Percentiles rank a stretch among this genome's conserved stretches.
Conservation (phyloP, 2,113 vertebrate species). For the Trochalopteron elliotii region DNA sequence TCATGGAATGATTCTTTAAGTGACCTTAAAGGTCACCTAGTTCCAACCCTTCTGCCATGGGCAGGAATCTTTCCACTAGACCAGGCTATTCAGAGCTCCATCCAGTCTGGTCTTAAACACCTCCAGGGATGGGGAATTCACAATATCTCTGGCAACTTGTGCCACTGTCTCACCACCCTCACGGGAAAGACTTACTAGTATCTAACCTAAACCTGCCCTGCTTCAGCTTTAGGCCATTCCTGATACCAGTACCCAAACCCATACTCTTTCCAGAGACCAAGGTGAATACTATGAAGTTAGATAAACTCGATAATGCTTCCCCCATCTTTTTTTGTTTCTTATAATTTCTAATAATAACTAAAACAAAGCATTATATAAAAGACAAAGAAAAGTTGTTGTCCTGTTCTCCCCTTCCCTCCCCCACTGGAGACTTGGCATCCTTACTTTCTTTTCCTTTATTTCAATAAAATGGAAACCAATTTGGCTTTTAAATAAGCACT, state of each 20-base stretch:
- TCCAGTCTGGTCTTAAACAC: not conserved
- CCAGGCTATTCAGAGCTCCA: not conserved
- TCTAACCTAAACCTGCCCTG: not conserved
- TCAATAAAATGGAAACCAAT: not conserved
- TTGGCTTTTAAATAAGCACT: not conserved
- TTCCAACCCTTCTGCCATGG: not conserved
- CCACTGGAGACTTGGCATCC: not conserved
- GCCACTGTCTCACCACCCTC: not conserved
- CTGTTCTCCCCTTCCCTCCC: not conserved
- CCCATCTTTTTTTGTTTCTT: accelerated
- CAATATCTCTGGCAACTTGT: not conserved
- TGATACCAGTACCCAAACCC: not conserved
- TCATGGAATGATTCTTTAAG: not conserved
- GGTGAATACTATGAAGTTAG: not conserved
- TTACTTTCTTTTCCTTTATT: not conserved
- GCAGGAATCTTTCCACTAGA: not conserved
- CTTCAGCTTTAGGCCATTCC: not conserved
- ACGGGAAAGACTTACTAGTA: not conserved
- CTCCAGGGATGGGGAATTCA: not conserved
- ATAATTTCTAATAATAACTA: not conserved
- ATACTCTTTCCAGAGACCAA: not conserved
- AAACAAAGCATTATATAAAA: not conserved
- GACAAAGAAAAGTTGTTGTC: not conserved
- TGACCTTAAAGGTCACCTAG: not conserved
- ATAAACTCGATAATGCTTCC: not conserved